Evolutionary conservation across 2,113 vertebrate species (phyloP).

Genomic region (Sphyrna mokarran): DNA sequence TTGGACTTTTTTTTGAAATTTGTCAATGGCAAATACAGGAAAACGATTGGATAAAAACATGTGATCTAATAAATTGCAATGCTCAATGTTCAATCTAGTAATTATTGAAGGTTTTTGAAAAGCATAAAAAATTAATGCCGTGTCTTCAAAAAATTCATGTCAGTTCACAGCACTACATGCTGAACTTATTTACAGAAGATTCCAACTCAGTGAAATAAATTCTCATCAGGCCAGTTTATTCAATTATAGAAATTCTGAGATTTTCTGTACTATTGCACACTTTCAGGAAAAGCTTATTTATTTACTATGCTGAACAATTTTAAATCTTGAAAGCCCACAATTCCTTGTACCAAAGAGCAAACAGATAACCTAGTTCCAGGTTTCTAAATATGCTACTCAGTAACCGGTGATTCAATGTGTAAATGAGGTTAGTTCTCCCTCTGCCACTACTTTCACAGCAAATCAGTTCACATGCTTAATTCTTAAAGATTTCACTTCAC

Average conservation of each 20-base stretch:
- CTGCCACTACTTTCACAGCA: not conserved
- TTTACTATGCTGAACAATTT: not conserved
- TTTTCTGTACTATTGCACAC: not conserved
- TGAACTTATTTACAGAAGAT: not conserved
- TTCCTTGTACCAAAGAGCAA: not conserved
- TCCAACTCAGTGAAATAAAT: not conserved
- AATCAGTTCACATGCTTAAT: not conserved
- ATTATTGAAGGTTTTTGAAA: not conserved
- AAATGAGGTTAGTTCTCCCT: not conserved
- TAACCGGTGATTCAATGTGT: not conserved
- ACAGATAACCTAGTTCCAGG: not conserved
- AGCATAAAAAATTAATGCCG: not conserved
- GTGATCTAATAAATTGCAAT: not conserved
- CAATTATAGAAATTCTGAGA: not conserved
- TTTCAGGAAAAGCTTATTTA: not conserved
- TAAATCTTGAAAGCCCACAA: not conserved
- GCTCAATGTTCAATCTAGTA: not conserved
- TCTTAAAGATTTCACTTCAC: not conserved
- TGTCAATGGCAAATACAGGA: not conserved
- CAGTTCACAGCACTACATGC: not conserved
- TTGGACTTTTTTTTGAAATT: not conserved
- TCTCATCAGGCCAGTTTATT: not conserved
- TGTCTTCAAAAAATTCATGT: not conserved
- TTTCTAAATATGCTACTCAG: not conserved
- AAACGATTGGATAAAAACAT: not conserved